Evolutionary conservation across 53 echinoderm and acorn worm genomes (phyloP).

Genomic region (Zoroaster sp.): DNA sequence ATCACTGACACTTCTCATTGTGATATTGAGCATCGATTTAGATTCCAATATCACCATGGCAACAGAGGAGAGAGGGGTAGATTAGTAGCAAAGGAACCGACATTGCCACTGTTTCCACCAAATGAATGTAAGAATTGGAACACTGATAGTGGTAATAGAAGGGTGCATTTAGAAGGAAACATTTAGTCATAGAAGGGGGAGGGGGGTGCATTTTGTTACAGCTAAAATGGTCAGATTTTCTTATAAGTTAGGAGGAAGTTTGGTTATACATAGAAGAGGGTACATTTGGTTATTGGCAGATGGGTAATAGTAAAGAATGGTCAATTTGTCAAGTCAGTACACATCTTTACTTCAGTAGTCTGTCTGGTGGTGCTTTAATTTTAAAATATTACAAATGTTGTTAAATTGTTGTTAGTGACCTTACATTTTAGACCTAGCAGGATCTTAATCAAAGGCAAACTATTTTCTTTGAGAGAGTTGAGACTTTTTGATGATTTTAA

Average conservation of each 20-base stretch:
- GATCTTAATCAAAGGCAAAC: background rate
- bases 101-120: background rate
- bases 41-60: slow-evolving; percentile 41
- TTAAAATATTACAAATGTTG: background rate
- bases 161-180: background rate
- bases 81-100: slow-evolving; percentile 17
- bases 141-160: background rate
- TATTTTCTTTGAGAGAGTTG: background rate
- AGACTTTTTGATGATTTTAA: too few species aligned
- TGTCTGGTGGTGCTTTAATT: too few species aligned
- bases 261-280: background rate
- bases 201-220: background rate
- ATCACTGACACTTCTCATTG: background rate
- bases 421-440: background rate
- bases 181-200: background rate
- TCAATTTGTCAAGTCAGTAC: too few species aligned
- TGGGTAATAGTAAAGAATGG: too few species aligned
- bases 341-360: too few species aligned
- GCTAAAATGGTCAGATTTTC: background rate
- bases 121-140: background rate
- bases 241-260: background rate
- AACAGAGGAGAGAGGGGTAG: background rate
- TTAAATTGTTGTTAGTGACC: background rate
- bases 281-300: background rate
- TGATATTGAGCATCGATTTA: background rate